Evolutionary conservation across 2,113 vertebrate genomes (phyloP).

Genomic region (Colaptes auratus): DNA sequence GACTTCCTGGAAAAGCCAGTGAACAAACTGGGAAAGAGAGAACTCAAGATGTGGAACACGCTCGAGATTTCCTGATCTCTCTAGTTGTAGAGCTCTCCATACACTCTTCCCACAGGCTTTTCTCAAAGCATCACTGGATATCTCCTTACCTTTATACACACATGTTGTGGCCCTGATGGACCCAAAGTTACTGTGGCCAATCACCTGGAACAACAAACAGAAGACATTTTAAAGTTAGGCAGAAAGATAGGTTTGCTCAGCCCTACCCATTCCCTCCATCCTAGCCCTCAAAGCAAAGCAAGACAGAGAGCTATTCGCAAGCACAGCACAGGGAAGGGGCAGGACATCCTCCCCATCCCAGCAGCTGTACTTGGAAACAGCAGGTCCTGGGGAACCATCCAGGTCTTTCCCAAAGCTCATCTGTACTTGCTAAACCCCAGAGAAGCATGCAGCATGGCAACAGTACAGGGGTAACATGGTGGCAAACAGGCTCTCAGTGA

Average conservation of each 20-base stretch:
- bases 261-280: not conserved
- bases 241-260: not conserved
- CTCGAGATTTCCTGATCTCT: not conserved
- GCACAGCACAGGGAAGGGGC: not conserved
- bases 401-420: not conserved
- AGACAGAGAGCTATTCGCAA: not conserved
- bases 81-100: not conserved
- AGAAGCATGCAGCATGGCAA: not conserved
- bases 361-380: not conserved
- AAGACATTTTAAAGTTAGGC: not conserved
- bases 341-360: not conserved
- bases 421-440: not conserved
- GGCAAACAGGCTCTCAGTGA: not conserved
- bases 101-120: not conserved
- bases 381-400: not conserved
- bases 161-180: conserved; percentile 97
- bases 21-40: not conserved
- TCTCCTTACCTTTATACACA: conserved; percentile 90
- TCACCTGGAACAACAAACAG: conserved; percentile 79
- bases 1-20: not conserved
- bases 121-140: not conserved
- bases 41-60: not conserved
- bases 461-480: not conserved
- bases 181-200: conserved; percentile 98
- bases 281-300: not conserved